phyloP scores from a whole-genome alignment of 2,113 vertebrate genomes.

The Solenodon paradoxus region DNA sequence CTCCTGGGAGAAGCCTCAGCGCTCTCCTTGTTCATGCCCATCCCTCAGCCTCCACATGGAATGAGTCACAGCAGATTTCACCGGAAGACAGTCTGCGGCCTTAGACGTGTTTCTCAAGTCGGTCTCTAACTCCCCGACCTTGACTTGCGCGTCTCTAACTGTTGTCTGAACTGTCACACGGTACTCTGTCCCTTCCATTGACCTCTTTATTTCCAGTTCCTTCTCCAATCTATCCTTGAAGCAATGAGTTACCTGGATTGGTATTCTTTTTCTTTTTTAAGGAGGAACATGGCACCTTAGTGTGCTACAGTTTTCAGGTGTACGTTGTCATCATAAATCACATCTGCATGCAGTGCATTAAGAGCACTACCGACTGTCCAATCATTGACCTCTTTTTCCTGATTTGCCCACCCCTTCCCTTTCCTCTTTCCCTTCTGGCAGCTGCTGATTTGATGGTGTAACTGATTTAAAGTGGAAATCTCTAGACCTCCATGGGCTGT shows the following conservation, averaged over 20 bases:
- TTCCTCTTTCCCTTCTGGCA: too few species aligned
- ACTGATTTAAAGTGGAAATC: not conserved
- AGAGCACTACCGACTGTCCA: too few species aligned
- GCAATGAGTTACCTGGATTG: too few species aligned
- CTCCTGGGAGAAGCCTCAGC: not conserved
- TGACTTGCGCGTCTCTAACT: not conserved
- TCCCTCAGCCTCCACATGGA: slow-evolving; percentile 9
- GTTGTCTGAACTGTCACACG: not conserved
- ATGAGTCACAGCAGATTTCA: slow-evolving; percentile 54
- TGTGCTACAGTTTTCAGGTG: too few species aligned
- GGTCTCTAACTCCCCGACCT: not conserved
- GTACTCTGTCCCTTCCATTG: not conserved
- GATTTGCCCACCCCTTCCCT: too few species aligned
- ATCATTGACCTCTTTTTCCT: too few species aligned
- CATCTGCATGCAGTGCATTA: too few species aligned
- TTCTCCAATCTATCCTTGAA: not conserved
- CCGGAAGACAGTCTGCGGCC: not conserved
- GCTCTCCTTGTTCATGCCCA: not conserved
- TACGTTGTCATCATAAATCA: too few species aligned
- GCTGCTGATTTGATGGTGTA: too few species aligned
- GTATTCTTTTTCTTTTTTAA: too few species aligned
- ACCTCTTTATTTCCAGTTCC: not conserved
- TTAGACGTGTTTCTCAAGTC: not conserved
- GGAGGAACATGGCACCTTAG: too few species aligned
- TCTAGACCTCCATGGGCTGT: not conserved